A percentile compares a stretch with the other conserved stretches of the same genome.
These are phyloP conservation scores for Megalopta genalis DNA, from an alignment of 1,140 invertebrate species.

Conservation along the genomic window DNA sequence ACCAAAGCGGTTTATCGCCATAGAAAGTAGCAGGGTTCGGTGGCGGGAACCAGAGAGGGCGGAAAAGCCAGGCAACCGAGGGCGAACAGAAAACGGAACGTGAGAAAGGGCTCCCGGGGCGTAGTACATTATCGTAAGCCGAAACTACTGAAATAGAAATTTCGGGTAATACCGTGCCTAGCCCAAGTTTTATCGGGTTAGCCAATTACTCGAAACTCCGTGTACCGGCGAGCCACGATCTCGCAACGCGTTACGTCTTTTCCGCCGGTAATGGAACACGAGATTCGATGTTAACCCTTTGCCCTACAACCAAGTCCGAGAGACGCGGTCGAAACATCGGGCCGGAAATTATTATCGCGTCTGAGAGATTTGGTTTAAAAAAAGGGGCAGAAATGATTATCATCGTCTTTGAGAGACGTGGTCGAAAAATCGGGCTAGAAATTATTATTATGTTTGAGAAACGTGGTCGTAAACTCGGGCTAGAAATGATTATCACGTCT, in stretches of 20 bases:
- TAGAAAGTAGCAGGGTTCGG: slow-evolving; percentile 1
- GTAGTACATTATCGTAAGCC: slow-evolving; percentile 8
- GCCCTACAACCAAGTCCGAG: no score
- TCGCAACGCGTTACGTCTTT: not conserved
- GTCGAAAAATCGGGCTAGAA: no score
- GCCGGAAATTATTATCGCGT: no score
- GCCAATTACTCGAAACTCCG: slow-evolving; percentile 28
- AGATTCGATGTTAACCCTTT: slow-evolving; percentile 28
- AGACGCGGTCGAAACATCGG: no score
- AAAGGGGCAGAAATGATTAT: no score
- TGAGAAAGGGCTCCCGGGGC: not conserved
- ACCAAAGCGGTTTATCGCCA: slow-evolving; percentile 58
- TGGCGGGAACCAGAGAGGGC: not conserved
- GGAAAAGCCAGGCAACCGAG: slow-evolving; percentile 1
- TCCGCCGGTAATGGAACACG: not conserved
- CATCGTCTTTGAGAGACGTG: no score
- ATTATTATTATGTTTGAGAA: no score
- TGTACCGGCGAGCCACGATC: not conserved
- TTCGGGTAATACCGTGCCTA: slow-evolving; percentile 14
- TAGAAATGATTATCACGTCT: no score
- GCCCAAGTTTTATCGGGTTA: slow-evolving; percentile 32
- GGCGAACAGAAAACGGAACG: slow-evolving; percentile 27
- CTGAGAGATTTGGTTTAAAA: no score
- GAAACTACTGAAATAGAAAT: slow-evolving; percentile 33
- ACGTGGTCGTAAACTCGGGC: no score